Evolutionary conservation across 2,888 invertebrate genomes (phyloP), one percentile per base, ranked within the genome.

Genomic region (Cybosia mesomella): DNA sequence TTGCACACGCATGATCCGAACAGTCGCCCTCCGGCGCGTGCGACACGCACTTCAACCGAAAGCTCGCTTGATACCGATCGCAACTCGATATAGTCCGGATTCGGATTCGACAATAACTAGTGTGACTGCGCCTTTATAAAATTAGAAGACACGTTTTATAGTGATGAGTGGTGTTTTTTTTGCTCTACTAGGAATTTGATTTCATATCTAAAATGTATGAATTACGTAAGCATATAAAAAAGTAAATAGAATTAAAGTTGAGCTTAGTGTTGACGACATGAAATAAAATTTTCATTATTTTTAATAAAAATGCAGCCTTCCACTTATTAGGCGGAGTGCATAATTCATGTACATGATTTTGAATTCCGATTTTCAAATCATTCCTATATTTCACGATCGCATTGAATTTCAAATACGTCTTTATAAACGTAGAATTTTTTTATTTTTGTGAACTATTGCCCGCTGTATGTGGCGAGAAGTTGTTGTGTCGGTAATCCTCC

Each of bases 391-490:
- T 94, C 92, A 93, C 86, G 83, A 87, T 82, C 91, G 78, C 85
- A 93, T 94, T 95, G 94, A 95, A 93, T 91, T 93, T 89, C 93
- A 95, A 94, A 95, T 94, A 90, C 85, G 88, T 85, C 91, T 89
- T 91, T 94, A 94, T 92, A 95, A 92, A 85, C 88, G 88, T 86
- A 82, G 87, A 70, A 85, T 88, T 87, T 87, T 89, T 88, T 88
- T 87, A 85, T 88, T 87, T 85, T 81, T 83, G 84, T 89, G 85
- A 85, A 88, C 91, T 92, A 91, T 93, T 92, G 90, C 86, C 82
- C 77, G 83, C 87, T 89, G 87, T 77, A 79, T 85, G 85, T 81
- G 81, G 84, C 64, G 74, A 82, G 84, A 85, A 83, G 87, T 89
- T 90, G 88, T 89, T 85, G 91, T 91, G 88, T 81, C 66, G 70